Evolutionary conservation across 2,888 invertebrate genomes (phyloP).

Genomic region (Pachydiplax longipennis): DNA sequence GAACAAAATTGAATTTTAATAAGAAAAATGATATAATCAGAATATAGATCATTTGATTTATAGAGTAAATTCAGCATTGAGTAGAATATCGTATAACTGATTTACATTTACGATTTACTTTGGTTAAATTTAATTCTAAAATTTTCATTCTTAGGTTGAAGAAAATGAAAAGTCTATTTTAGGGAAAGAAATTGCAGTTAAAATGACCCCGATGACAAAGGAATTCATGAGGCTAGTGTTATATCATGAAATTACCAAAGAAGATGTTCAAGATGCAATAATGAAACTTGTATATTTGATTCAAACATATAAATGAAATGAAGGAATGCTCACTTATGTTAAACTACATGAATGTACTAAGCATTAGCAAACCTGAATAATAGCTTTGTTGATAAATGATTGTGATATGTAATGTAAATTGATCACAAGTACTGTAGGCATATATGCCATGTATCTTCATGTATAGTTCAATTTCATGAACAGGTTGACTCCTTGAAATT

Average conservation of each 20-base stretch:
- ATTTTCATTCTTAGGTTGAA: conserved; percentile 43
- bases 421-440: no score
- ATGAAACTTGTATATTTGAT: conserved; percentile 76
- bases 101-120: no score
- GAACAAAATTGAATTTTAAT: conserved; percentile 24
- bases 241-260: conserved; percentile 74
- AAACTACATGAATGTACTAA: no score
- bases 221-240: conserved; percentile 64
- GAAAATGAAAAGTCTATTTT: conserved; percentile 47
- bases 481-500: no score
- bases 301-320: conserved; percentile 59
- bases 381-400: no score
- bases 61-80: no score
- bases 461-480: no score
- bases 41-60: no score
- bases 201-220: conserved; percentile 20
- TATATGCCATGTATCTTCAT: no score
- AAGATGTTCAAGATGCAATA: conserved; percentile 71
- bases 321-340: not conserved
- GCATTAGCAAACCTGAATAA: no score
- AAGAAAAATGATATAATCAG: not conserved
- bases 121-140: not conserved
- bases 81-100: no score
- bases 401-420: no score
- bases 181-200: conserved; percentile 48